phyloP scores from a whole-genome alignment of 2,888 invertebrate species.

The Scotopteryx bipunctaria region DNA sequence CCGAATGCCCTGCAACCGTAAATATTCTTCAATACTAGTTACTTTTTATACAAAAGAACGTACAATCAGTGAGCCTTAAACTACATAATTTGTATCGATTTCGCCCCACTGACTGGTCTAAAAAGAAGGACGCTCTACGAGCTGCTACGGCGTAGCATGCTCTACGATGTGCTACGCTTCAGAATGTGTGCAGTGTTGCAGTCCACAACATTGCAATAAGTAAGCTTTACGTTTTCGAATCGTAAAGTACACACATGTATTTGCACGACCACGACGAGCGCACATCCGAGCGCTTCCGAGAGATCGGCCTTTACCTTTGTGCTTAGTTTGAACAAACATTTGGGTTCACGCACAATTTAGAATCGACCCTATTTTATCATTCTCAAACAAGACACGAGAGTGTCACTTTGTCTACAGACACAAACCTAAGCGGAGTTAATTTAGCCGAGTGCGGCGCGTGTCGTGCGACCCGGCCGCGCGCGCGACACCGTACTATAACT shows the following conservation, averaged over 20 bases:
- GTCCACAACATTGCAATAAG: no score
- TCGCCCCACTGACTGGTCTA: not conserved
- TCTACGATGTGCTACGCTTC: not conserved
- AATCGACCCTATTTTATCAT: conserved; percentile 1
- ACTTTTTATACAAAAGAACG: not conserved
- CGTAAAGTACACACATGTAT: no score
- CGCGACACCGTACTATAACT: not conserved
- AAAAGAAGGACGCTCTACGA: not conserved
- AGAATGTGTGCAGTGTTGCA: not conserved
- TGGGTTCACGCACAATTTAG: conserved; percentile 6
- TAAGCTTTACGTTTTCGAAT: no score
- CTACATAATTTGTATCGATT: no score
- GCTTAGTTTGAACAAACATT: conserved; percentile 5
- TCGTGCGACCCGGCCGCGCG: not conserved
- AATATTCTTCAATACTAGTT: conserved; percentile 4
- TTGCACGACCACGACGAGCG: no score
- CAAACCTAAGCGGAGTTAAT: not conserved
- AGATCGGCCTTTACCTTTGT: not conserved
- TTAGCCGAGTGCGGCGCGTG: not conserved
- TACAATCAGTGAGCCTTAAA: not conserved
- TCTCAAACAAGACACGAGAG: conserved; percentile 3
- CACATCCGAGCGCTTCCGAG: no score
- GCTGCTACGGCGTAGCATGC: not conserved
- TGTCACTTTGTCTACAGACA: conserved; percentile 10
- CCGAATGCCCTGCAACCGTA: conserved; percentile 6